Conservation (phyloP, 2,797 vertebrate genomes). For the Synaphobranchus kaupii region DNA sequence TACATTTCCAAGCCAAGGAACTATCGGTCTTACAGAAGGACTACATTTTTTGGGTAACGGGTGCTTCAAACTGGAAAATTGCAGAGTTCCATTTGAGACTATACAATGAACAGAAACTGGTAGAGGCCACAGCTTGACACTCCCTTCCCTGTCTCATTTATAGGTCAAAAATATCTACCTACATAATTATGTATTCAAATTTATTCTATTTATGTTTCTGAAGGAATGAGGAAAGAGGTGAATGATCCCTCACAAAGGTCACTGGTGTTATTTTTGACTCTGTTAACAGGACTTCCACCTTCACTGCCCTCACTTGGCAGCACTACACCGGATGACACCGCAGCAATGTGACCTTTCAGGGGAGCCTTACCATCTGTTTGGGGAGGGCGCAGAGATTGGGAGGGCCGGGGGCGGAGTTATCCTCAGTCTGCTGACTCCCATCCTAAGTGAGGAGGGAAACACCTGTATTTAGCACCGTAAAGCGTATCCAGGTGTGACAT, state of each 20-base stretch:
- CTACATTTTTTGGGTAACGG: slow-evolving; percentile 37
- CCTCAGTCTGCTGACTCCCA: slow-evolving; percentile 55
- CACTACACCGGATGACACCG: not conserved
- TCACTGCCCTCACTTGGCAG: not conserved
- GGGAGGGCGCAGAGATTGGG: slow-evolving; percentile 62
- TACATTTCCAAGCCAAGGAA: not conserved
- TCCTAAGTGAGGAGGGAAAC: slow-evolving; percentile 60
- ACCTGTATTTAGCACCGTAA: slow-evolving; percentile 6
- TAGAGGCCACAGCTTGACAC: not conserved
- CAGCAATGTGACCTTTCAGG: not conserved
- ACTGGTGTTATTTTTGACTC: not conserved
- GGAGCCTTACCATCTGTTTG: slow-evolving; percentile 67
- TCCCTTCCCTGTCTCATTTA: not conserved
- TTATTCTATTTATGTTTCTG: not conserved
- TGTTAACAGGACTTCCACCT: not conserved
- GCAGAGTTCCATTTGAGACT: slow-evolving; percentile 2
- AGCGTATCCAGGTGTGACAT: not conserved
- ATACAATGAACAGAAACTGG: slow-evolving; percentile 27
- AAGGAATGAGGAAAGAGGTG: not conserved
- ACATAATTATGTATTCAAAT: not conserved
- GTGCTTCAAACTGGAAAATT: slow-evolving; percentile 14
- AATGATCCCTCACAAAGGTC: not conserved
- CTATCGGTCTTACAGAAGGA: not conserved
- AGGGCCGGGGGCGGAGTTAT: slow-evolving; percentile 65
- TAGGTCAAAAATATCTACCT: not conserved